A percentile compares a stretch with the other conserved stretches of the same genome.
Evolutionary conservation across 2,113 vertebrate genomes (phyloP).

Genomic region (Centrocercus urophasianus): DNA sequence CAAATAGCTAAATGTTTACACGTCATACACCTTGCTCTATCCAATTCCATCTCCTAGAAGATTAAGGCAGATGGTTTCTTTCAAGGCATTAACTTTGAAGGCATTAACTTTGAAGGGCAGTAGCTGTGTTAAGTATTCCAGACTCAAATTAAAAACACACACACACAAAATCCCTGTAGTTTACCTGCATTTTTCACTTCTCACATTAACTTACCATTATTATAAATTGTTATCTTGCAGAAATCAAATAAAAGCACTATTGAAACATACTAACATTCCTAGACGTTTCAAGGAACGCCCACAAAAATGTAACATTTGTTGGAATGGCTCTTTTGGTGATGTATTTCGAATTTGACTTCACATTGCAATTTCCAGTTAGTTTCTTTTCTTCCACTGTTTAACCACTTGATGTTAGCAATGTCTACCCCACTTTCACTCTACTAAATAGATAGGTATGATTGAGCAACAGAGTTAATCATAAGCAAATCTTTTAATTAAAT

Average conservation of each 20-base stretch:
- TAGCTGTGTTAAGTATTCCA: not conserved
- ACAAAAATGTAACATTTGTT: not conserved
- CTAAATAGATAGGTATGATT: not conserved
- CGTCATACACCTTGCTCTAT: not conserved
- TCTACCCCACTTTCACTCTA: not conserved
- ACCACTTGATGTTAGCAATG: not conserved
- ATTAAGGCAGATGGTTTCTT: not conserved
- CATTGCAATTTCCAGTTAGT: not conserved
- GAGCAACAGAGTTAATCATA: not conserved
- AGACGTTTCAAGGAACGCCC: not conserved
- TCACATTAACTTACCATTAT: not conserved
- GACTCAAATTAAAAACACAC: not conserved
- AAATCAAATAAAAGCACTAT: not conserved
- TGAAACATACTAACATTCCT: not conserved
- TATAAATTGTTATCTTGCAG: not conserved
- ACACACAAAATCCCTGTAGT: not conserved
- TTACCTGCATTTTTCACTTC: not conserved
- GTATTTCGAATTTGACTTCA: not conserved
- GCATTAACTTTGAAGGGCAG: not conserved
- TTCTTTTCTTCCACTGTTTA: not conserved
- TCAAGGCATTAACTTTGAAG: not conserved
- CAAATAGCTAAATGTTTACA: not conserved
- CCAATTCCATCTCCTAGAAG: not conserved
- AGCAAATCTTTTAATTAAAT: not conserved
- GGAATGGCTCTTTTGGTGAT: not conserved